phyloP scores from a whole-genome alignment of 2,113 vertebrate species.

The Glaucidium brasilianum region DNA sequence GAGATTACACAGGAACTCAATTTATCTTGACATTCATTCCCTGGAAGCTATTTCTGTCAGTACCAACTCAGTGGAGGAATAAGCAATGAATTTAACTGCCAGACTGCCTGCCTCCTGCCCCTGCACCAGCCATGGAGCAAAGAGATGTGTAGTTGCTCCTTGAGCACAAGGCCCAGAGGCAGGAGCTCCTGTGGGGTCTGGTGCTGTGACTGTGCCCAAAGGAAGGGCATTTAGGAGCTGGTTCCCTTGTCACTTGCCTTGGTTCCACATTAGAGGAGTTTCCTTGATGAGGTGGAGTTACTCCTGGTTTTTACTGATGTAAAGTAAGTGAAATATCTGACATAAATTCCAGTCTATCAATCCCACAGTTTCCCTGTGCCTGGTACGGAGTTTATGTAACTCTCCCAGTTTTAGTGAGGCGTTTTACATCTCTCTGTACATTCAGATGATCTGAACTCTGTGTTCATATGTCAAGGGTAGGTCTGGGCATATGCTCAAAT shows the following conservation, averaged over 20 bases:
- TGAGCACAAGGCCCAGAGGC: neutral
- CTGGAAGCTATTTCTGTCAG: conserved; percentile 52
- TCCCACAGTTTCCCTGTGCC: neutral
- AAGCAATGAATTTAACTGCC: neutral
- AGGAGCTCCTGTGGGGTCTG: neutral
- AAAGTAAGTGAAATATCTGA: neutral
- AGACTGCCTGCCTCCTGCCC: neutral
- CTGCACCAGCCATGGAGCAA: neutral
- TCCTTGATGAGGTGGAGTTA: neutral
- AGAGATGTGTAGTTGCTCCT: neutral
- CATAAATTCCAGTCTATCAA: neutral
- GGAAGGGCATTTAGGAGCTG: neutral
- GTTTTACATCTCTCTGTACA: neutral
- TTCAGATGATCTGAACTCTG: neutral
- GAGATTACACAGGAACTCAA: conserved; percentile 51
- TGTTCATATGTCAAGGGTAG: neutral
- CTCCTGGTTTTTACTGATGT: neutral
- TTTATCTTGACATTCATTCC: conserved; percentile 49
- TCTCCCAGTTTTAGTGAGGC: neutral
- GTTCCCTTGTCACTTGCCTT: neutral
- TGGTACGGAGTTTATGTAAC: neutral
- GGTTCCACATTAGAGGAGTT: neutral
- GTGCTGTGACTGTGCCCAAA: neutral
- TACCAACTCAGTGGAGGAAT: neutral
- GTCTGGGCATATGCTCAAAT: neutral